These are phyloP conservation scores for Caenorhabditis sulstoni DNA, from an alignment of 2,888 invertebrate species.

Conservation along the genomic window DNA sequence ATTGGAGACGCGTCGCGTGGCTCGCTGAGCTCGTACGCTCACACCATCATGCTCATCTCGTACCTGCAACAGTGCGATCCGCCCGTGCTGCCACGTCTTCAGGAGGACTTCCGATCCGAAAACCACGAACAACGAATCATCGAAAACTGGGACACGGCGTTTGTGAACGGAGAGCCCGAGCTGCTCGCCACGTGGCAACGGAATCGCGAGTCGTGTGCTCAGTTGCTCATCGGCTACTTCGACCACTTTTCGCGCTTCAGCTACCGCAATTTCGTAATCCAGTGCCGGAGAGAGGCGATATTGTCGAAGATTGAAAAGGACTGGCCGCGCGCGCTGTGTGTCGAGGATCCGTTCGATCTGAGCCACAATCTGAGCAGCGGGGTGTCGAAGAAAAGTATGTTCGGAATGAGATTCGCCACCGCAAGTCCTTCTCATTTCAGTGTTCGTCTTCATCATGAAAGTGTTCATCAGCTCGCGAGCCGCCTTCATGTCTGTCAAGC, in stretches of 20 bases:
- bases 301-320: slow-evolving; percentile 83
- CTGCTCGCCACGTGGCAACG: slow-evolving; percentile 35
- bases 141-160: slow-evolving; percentile 84
- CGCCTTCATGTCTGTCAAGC: slow-evolving; percentile 34
- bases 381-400: slow-evolving; percentile 76
- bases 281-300: slow-evolving; percentile 61
- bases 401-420: too few relatives aligned
- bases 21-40: slow-evolving; percentile 85
- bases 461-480: slow-evolving; percentile 59
- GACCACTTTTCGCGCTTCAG: slow-evolving; percentile 83
- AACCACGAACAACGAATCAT: slow-evolving; percentile 75
- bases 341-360: slow-evolving; percentile 85
- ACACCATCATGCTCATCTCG: slow-evolving; percentile 84
- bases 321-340: slow-evolving; percentile 82
- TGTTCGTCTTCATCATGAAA: slow-evolving; percentile 68
- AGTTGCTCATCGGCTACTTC: slow-evolving; percentile 78
- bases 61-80: slow-evolving; percentile 83
- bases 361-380: slow-evolving; percentile 84
- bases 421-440: slow-evolving; percentile 61
- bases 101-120: slow-evolving; percentile 81
- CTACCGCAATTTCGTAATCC: slow-evolving; percentile 65
- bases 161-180: slow-evolving; percentile 81
- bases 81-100: slow-evolving; percentile 84
- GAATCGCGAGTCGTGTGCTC: slow-evolving; percentile 61
- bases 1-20: slow-evolving; percentile 85